Evolutionary conservation across 2,797 vertebrate genomes (phyloP).

Genomic region (Helostoma temminkii): DNA sequence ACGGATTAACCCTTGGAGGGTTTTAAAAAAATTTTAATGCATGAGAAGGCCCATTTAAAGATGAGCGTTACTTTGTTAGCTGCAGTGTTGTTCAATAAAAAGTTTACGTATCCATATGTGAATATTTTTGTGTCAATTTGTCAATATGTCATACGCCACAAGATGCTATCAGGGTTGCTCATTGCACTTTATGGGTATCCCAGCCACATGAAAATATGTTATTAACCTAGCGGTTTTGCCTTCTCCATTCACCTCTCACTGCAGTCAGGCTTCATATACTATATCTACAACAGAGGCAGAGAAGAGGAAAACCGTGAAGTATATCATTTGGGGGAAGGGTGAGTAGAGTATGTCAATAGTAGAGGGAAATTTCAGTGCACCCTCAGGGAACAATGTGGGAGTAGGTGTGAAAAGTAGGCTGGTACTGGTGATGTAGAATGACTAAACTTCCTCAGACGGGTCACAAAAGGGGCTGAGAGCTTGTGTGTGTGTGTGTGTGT

Average conservation of each 20-base stretch:
- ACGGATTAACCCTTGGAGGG: not conserved
- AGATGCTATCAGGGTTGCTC: constrained; percentile 16
- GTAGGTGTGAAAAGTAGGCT: constrained; percentile 77
- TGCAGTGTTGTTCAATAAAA: constrained; percentile 1
- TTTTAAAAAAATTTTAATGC: constrained; percentile 4
- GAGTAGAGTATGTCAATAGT: constrained; percentile 44
- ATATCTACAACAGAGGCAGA: constrained; percentile 44
- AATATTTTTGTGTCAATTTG: not conserved
- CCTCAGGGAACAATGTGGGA: constrained; percentile 59
- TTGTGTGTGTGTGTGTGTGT: not conserved
- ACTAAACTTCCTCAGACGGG: constrained; percentile 63
- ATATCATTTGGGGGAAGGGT: constrained; percentile 55
- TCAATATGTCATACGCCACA: not conserved
- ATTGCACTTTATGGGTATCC: not conserved
- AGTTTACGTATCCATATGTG: not conserved
- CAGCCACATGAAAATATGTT: constrained; percentile 16
- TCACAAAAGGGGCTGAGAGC: constrained; percentile 56
- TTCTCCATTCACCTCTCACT: constrained; percentile 44
- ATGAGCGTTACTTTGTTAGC: constrained; percentile 8
- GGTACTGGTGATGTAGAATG: constrained; percentile 49
- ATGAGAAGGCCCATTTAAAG: not conserved
- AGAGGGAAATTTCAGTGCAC: constrained; percentile 62
- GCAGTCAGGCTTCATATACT: constrained; percentile 65
- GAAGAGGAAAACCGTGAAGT: constrained; percentile 54
- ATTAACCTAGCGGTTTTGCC: constrained; percentile 38